A percentile compares a stretch with the other conserved stretches of the same genome.
Conservation (phyloP, 1,140 invertebrate genomes). For the Linepithema humile region DNA sequence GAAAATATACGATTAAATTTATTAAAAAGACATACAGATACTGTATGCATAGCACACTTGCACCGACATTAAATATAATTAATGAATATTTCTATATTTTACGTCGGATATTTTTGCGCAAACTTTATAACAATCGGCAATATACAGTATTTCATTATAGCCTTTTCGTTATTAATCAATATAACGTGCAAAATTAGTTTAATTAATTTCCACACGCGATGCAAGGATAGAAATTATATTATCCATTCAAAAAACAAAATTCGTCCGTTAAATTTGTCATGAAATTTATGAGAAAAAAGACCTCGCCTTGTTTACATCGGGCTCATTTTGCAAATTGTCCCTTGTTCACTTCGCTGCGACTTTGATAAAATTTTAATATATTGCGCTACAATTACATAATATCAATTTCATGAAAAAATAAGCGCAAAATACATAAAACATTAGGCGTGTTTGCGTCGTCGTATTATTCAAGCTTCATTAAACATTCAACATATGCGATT, state of each 20-base stretch:
- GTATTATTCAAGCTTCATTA: slow-evolving; percentile 29
- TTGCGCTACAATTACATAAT: neutral
- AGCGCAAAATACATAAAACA: slow-evolving; percentile 1
- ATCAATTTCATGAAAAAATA: neutral
- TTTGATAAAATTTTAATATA: neutral
- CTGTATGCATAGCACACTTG: neutral
- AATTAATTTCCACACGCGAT: neutral
- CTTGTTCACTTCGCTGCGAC: neutral
- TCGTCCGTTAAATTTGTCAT: neutral
- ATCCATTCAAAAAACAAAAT: neutral
- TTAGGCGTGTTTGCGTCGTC: neutral
- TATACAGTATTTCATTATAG: neutral
- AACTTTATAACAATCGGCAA: neutral
- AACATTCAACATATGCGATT: slow-evolving; percentile 7
- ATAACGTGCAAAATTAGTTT: neutral
- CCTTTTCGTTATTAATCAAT: neutral
- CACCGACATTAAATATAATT: neutral
- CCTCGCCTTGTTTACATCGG: neutral
- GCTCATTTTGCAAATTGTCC: neutral
- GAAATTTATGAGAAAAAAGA: neutral
- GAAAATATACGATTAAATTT: neutral
- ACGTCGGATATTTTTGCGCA: neutral
- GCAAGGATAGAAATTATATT: neutral
- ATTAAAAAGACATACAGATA: neutral
- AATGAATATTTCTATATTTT: neutral